phyloP scores from a whole-genome alignment of 2,797 vertebrate genomes.

The Rhinoraja longicauda region DNA sequence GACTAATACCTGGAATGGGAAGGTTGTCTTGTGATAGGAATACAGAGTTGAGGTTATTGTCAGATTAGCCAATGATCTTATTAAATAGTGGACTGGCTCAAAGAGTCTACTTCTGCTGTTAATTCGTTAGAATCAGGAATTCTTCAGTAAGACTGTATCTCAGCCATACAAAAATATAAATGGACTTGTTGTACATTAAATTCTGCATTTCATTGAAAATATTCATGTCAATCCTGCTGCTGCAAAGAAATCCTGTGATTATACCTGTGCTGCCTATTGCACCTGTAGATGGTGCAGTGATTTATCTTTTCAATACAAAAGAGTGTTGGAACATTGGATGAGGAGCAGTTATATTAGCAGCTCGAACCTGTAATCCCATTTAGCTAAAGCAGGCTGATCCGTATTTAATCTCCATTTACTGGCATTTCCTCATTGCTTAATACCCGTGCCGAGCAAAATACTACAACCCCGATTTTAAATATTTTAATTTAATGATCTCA shows the following conservation, averaged over 20 bases:
- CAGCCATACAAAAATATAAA: background rate
- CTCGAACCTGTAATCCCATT: background rate
- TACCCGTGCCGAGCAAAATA: background rate
- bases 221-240: background rate
- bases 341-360: background rate
- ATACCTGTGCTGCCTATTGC: background rate
- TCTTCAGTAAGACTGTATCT: background rate
- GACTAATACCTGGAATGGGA: too few species aligned
- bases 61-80: too few species aligned
- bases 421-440: background rate
- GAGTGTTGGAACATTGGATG: background rate
- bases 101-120: too few species aligned
- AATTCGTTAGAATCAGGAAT: background rate
- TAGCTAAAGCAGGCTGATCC: background rate
- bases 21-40: too few species aligned
- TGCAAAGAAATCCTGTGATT: background rate
- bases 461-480: too few species aligned
- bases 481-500: background rate
- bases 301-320: background rate
- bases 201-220: background rate
- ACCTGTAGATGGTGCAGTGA: background rate
- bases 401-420: background rate
- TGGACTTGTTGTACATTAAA: background rate
- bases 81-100: too few species aligned
- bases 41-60: too few species aligned